Evolutionary conservation across 2,888 invertebrate genomes (phyloP).

Genomic region (Archips xylosteana): DNA sequence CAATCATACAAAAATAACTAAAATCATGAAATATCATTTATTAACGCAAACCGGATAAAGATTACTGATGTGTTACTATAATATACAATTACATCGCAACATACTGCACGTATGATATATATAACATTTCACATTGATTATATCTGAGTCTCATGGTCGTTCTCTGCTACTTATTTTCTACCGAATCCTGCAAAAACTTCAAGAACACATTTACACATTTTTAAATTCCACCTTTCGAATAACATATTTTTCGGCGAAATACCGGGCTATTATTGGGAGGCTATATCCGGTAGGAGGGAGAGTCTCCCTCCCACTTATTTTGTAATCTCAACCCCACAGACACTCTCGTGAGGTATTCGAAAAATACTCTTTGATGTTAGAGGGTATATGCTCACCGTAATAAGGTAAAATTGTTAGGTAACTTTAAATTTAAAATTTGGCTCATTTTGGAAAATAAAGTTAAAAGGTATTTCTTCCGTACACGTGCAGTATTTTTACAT

Average conservation of each 20-base stretch:
- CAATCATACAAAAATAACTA: not conserved
- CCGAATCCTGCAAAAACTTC: constrained; percentile 21
- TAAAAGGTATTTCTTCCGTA: not conserved
- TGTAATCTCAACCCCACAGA: constrained; percentile 38
- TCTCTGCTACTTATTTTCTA: constrained; percentile 11
- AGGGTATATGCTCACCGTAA: constrained; percentile 7
- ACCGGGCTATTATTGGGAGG: constrained; percentile 36
- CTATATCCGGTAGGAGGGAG: constrained; percentile 25
- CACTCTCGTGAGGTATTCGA: constrained; percentile 33
- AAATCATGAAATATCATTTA: too few species aligned
- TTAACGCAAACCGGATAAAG: too few species aligned
- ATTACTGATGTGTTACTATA: too few species aligned
- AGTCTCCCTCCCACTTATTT: constrained; percentile 25
- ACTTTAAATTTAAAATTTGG: constrained; percentile 10
- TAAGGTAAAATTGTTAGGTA: constrained; percentile 12
- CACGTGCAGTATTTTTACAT: not conserved
- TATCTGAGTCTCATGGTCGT: too few species aligned
- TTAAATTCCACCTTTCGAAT: constrained; percentile 37
- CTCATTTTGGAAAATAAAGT: not conserved
- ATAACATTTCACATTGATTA: too few species aligned
- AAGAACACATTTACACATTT: constrained; percentile 38
- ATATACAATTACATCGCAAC: too few species aligned
- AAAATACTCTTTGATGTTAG: constrained; percentile 38
- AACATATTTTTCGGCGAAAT: constrained; percentile 40
- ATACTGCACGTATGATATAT: too few species aligned